Conservation (phyloP, 2,113 vertebrate genomes). For the Bungarus multicinctus region DNA sequence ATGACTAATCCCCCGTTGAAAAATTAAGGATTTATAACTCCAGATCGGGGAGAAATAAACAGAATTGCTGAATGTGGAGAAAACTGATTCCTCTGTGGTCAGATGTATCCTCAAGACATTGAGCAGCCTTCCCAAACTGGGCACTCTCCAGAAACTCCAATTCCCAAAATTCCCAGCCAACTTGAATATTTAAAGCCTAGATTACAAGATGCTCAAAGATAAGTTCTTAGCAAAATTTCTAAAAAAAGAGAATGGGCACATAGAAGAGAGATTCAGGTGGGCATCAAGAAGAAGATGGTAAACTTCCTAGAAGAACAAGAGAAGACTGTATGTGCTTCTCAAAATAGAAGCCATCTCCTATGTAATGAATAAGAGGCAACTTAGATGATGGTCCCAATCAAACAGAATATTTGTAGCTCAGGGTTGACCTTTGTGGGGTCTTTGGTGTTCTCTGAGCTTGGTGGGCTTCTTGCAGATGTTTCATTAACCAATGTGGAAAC, state of each 20-base stretch:
- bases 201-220: neutral
- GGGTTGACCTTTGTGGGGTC: no score
- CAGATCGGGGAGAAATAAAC: slow-evolving; percentile 43
- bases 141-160: neutral
- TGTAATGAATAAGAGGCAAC: neutral
- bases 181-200: neutral
- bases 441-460: no score
- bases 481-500: no score
- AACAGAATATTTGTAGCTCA: no score
- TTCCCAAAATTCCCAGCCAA: neutral
- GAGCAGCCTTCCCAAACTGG: neutral
- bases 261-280: neutral
- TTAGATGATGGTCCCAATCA: neutral
- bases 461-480: no score
- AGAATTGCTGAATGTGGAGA: neutral
- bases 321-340: neutral
- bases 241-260: neutral
- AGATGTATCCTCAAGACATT: neutral
- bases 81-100: neutral
- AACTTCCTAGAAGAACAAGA: neutral
- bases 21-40: slow-evolving; percentile 51
- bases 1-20: neutral
- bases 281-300: neutral
- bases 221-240: neutral
- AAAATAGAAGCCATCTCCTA: neutral